Evolutionary conservation across 1,140 invertebrate genomes (phyloP).

Genomic region (Pachypeltis micranthus): DNA sequence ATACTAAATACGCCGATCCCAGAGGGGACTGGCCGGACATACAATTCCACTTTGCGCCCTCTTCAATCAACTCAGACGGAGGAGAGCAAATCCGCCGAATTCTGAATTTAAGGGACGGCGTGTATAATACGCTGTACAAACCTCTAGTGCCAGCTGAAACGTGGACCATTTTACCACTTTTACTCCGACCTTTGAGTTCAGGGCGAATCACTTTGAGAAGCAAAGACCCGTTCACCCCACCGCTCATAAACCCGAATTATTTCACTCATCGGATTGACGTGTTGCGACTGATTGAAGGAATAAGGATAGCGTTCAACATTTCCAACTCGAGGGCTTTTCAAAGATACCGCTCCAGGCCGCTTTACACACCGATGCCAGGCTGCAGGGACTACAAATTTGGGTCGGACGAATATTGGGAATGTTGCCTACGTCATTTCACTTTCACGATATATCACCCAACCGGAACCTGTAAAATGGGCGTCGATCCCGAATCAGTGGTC

Average conservation of each 20-base stretch:
- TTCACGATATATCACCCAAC: conserved; percentile 77
- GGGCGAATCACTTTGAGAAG: conserved; percentile 69
- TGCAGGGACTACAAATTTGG: conserved; percentile 49
- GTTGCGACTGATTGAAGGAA: conserved; percentile 61
- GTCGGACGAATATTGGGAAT: conserved; percentile 78
- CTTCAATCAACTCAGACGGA: conserved; percentile 66
- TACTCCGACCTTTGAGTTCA: conserved; percentile 68
- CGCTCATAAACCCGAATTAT: conserved; percentile 85
- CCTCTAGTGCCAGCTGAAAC: conserved; percentile 63
- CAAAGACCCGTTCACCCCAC: conserved; percentile 64
- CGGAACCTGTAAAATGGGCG: conserved; percentile 80
- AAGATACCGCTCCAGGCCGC: conserved; percentile 61
- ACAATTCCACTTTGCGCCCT: conserved; percentile 75
- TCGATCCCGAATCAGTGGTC: conserved; percentile 60
- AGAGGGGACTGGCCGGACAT: conserved; percentile 67
- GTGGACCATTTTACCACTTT: conserved; percentile 67
- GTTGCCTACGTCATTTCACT: conserved; percentile 64
- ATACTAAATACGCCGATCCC: conserved; percentile 64
- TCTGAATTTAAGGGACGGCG: conserved; percentile 58
- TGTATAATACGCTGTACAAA: conserved; percentile 76
- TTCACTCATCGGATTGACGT: conserved; percentile 70
- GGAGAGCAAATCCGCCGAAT: conserved; percentile 64
- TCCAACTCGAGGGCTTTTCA: conserved; percentile 68
- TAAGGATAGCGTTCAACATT: conserved; percentile 65
- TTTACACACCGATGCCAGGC: conserved; percentile 65